Percentiles rank a stretch among this genome's conserved stretches.
phyloP scores from a whole-genome alignment of 2,797 vertebrate genomes.

The Acanthurus leucopareius region DNA sequence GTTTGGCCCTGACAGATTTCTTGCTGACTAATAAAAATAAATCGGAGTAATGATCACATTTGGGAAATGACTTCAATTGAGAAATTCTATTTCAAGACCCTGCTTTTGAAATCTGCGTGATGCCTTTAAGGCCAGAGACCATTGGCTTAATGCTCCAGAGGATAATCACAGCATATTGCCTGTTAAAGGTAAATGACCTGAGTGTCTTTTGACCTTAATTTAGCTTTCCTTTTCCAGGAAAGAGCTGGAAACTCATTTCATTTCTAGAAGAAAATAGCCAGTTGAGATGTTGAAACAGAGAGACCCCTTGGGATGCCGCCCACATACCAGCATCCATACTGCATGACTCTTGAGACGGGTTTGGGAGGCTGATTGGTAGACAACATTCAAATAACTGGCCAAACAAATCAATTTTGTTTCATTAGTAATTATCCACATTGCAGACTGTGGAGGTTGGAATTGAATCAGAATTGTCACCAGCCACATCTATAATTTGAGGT shows the following conservation, averaged over 20 bases:
- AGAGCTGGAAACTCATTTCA: conserved; percentile 39
- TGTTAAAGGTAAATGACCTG: conserved; percentile 38
- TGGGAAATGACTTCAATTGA: conserved; percentile 48
- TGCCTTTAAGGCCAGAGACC: conserved; percentile 52
- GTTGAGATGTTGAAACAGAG: conserved; percentile 28
- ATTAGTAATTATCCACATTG: conserved; percentile 21
- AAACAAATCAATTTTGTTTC: conserved; percentile 17
- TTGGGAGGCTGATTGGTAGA: conserved; percentile 18
- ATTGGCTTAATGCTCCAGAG: conserved; percentile 51
- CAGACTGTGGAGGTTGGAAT: conserved; percentile 13
- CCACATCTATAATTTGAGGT: conserved; percentile 26
- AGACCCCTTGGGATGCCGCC: conserved; percentile 30
- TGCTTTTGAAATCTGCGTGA: conserved; percentile 47
- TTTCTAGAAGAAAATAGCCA: conserved; percentile 34
- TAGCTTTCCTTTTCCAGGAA: conserved; percentile 47
- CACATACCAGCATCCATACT: conserved; percentile 24
- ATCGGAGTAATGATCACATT: conserved; percentile 52
- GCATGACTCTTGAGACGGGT: conserved; percentile 16
- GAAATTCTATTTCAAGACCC: conserved; percentile 53
- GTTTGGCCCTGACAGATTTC: conserved; percentile 32
- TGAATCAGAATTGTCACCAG: not conserved
- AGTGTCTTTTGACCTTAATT: conserved; percentile 60
- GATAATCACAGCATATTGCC: conserved; percentile 54
- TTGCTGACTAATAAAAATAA: conserved; percentile 27
- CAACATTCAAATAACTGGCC: not conserved